Percentiles rank a stretch among this genome's conserved stretches.
These are phyloP conservation scores for Epinephelus awoara DNA, from an alignment of 2,797 vertebrate species.

Conservation along the genomic window DNA sequence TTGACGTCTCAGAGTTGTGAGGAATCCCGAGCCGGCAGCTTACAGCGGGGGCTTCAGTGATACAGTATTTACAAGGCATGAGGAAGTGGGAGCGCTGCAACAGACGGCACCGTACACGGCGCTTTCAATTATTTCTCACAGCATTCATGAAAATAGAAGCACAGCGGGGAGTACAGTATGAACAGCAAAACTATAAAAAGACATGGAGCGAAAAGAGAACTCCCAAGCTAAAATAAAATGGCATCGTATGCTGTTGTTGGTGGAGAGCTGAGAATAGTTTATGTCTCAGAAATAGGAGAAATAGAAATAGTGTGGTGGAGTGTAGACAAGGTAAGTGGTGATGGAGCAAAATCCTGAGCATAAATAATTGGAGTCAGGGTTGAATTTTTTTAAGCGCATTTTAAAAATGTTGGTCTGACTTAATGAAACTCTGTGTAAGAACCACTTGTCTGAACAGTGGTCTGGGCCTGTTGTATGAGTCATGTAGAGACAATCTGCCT, in stretches of 20 bases:
- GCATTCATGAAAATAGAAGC: conserved; percentile 83
- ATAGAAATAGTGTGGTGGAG: conserved; percentile 29
- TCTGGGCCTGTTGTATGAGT: too few species aligned
- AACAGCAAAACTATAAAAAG: conserved; percentile 82
- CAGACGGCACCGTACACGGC: conserved; percentile 68
- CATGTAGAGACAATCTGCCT: neutral
- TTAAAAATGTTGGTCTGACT: conserved; percentile 42
- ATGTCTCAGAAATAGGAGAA: conserved; percentile 24
- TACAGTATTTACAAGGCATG: conserved; percentile 83
- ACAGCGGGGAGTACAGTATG: conserved; percentile 76
- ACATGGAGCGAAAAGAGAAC: conserved; percentile 69
- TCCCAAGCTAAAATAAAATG: conserved; percentile 74
- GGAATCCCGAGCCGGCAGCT: conserved; percentile 71
- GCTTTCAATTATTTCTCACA: conserved; percentile 85
- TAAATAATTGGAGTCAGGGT: conserved; percentile 43
- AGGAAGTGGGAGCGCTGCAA: conserved; percentile 75
- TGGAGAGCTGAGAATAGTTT: conserved; percentile 49
- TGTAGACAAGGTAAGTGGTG: conserved; percentile 28
- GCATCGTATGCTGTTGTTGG: conserved; percentile 49
- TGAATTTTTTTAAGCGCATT: conserved; percentile 50
- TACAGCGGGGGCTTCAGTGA: conserved; percentile 76
- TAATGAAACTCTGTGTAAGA: conserved; percentile 18
- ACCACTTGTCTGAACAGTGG: neutral
- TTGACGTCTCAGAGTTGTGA: conserved; percentile 71
- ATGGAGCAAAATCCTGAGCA: conserved; percentile 43